Evolutionary conservation across 2,888 invertebrate species (phyloP).

Genomic region (Microplitis deprimator): DNA sequence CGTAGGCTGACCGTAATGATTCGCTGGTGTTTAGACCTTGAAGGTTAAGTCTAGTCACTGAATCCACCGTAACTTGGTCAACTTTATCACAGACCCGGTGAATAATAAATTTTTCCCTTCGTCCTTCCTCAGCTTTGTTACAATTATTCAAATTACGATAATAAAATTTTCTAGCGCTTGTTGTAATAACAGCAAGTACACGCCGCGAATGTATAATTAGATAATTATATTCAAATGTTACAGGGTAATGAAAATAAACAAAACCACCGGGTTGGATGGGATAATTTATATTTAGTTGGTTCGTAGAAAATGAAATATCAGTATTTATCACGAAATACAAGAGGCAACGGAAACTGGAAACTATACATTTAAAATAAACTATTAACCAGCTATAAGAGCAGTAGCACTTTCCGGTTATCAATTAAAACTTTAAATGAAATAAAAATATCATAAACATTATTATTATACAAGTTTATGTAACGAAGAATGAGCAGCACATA

Average conservation of each 20-base stretch:
- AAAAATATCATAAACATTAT: constrained; percentile 2
- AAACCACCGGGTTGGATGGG: background rate
- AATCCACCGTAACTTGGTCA: too few relatives aligned
- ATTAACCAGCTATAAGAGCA: background rate
- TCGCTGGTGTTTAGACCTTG: constrained; percentile 46
- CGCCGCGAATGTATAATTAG: background rate
- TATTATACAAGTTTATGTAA: background rate
- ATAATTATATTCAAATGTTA: background rate
- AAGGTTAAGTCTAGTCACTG: background rate
- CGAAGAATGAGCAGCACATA: too few relatives aligned
- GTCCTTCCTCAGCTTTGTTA: too few relatives aligned
- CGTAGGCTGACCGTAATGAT: constrained; percentile 68
- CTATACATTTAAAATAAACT: background rate
- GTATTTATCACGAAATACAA: background rate
- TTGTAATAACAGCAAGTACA: background rate
- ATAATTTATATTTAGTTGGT: background rate
- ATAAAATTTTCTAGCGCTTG: background rate
- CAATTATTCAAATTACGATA: background rate
- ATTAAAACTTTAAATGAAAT: constrained; percentile 8
- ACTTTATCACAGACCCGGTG: too few relatives aligned
- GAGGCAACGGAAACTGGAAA: background rate
- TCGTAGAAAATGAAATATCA: background rate
- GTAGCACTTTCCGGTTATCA: constrained; percentile 7
- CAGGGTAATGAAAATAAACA: too few relatives aligned
- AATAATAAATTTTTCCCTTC: too few relatives aligned